A percentile compares a stretch with the other conserved stretches of the same genome.
Conservation (phyloP, 1,140 invertebrate species). For the Physella acuta region DNA sequence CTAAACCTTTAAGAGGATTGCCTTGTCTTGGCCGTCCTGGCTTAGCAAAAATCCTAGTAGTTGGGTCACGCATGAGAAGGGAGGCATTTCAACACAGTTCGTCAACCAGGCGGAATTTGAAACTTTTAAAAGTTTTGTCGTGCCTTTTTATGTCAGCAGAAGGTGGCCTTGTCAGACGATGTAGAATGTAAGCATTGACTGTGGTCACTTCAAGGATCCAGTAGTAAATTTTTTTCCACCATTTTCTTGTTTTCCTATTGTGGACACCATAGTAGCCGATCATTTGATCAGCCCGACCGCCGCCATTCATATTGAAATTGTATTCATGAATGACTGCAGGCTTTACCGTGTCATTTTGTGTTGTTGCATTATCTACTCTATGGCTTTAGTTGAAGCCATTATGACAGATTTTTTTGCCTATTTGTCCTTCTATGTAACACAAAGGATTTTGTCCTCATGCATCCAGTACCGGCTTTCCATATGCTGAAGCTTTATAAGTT, state of each 20-base stretch:
- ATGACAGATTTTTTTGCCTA: background rate
- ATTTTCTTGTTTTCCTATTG: background rate
- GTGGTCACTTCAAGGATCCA: background rate
- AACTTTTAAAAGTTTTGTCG: background rate
- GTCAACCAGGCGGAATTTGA: background rate
- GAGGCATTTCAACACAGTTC: background rate
- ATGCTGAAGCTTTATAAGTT: background rate
- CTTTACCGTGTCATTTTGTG: background rate
- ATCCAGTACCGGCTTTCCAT: background rate
- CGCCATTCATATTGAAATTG: background rate
- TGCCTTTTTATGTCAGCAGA: background rate
- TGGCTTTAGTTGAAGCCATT: background rate
- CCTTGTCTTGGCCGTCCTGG: background rate
- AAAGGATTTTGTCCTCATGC: background rate
- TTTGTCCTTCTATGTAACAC: background rate
- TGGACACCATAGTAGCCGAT: background rate
- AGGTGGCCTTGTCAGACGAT: background rate
- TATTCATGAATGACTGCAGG: background rate
- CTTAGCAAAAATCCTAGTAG: background rate
- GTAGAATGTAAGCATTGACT: background rate
- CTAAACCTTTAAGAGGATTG: background rate
- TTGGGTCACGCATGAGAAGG: background rate
- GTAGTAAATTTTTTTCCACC: slow-evolving; percentile 1
- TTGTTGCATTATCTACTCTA: background rate
- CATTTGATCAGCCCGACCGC: background rate